Evolutionary conservation across 2,113 vertebrate genomes (phyloP).

Genomic region (Sylvietta virens): DNA sequence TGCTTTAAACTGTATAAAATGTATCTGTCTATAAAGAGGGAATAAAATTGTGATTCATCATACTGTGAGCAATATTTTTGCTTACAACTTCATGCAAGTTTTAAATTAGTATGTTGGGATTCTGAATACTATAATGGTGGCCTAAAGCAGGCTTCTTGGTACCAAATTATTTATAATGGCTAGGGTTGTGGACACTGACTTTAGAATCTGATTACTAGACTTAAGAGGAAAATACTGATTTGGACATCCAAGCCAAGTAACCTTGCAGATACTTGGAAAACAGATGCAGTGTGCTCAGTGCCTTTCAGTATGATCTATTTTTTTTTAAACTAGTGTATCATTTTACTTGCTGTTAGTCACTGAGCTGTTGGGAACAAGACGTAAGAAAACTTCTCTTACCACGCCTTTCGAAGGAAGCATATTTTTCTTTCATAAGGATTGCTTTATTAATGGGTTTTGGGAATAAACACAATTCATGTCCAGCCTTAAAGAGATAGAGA

Average conservation of each 20-base stretch:
- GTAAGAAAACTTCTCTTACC: slow-evolving; percentile 58
- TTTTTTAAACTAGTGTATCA: slow-evolving; percentile 57
- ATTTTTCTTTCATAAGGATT: slow-evolving; percentile 66
- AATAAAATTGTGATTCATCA: slow-evolving; percentile 90
- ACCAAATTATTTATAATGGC: slow-evolving; percentile 80
- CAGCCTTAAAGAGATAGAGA: slow-evolving; percentile 75
- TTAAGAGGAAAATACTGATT: slow-evolving; percentile 66
- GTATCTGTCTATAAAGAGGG: slow-evolving; percentile 93
- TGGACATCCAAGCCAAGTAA: slow-evolving; percentile 80
- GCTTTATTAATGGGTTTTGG: slow-evolving; percentile 62
- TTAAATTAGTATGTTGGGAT: slow-evolving; percentile 80
- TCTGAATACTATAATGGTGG: slow-evolving; percentile 79
- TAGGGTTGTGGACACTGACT: slow-evolving; percentile 73
- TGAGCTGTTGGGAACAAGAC: slow-evolving; percentile 81
- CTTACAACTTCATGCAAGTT: slow-evolving; percentile 83
- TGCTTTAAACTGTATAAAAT: slow-evolving; percentile 94
- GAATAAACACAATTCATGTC: slow-evolving; percentile 68
- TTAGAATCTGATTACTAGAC: slow-evolving; percentile 74
- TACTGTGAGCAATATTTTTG: slow-evolving; percentile 87
- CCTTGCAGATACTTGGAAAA: slow-evolving; percentile 64
- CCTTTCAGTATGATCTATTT: slow-evolving; percentile 68
- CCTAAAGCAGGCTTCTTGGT: slow-evolving; percentile 85
- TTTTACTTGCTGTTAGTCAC: slow-evolving; percentile 79
- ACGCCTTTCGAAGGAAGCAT: slow-evolving; percentile 55
- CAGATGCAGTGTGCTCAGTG: slow-evolving; percentile 76